Conservation (phyloP, 1,140 invertebrate species). For the Leptinotarsa defecta region DNA sequence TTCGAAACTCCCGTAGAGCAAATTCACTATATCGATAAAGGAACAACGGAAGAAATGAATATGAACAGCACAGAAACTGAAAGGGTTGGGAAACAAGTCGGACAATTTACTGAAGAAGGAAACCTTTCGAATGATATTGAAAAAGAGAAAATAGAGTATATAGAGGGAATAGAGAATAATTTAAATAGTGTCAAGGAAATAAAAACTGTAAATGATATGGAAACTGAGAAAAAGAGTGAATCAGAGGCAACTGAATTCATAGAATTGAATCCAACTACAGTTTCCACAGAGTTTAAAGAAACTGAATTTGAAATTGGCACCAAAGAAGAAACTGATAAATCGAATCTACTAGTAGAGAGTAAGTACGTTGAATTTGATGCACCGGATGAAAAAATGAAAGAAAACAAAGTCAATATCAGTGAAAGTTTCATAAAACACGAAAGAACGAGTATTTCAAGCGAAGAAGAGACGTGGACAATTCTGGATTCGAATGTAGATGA, state of each 20-base stretch:
- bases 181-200: not conserved
- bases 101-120: not conserved
- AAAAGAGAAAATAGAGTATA: no score
- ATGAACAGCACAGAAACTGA: constrained; percentile 17
- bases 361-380: no score
- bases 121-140: no score
- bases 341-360: no score
- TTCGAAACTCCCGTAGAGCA: constrained; percentile 36
- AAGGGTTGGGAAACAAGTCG: not conserved
- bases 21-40: constrained; percentile 32
- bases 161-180: no score
- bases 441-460: not conserved
- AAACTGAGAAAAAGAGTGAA: not conserved
- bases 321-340: no score
- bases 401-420: not conserved
- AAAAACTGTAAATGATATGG: not conserved
- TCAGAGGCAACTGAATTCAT: not conserved
- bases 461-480: not conserved
- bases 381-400: no score
- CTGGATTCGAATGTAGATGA: not conserved
- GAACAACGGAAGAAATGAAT: constrained; percentile 7
- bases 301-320: no score
- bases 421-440: constrained; percentile 4
- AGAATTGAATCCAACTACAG: no score
- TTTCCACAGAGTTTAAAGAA: no score